Evolutionary conservation across 2,888 invertebrate genomes (phyloP).

Genomic region (Chelonus formosanus): DNA sequence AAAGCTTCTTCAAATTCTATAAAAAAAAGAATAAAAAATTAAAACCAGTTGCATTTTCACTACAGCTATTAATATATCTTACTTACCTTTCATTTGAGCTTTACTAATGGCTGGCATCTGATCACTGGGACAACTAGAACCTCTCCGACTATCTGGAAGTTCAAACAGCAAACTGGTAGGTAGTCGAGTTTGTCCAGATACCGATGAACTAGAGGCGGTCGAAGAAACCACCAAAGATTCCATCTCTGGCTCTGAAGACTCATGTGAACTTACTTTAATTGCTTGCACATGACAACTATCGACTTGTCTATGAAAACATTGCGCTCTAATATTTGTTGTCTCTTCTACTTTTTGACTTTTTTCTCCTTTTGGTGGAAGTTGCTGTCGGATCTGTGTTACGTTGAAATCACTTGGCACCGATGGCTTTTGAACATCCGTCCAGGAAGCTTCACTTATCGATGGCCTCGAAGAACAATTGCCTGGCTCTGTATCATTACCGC

Average conservation of each 20-base stretch:
- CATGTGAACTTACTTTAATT: conserved; percentile 40
- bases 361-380: conserved; percentile 29
- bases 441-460: conserved; percentile 37
- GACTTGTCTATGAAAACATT: conserved; percentile 34
- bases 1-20: conserved; percentile 87
- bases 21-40: conserved; percentile 41
- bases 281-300: conserved; percentile 37
- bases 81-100: conserved; percentile 82
- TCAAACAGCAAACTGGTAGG: conserved; percentile 50
- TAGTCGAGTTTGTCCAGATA: conserved; percentile 39
- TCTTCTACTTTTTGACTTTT: conserved; percentile 15
- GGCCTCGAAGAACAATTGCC: conserved; percentile 49
- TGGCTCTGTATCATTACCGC: conserved; percentile 49
- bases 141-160: conserved; percentile 51
- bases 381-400: conserved; percentile 37
- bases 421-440: conserved; percentile 37
- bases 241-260: conserved; percentile 37
- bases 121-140: conserved; percentile 46
- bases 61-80: not conserved
- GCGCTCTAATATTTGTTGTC: conserved; percentile 14
- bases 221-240: conserved; percentile 30
- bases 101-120: conserved; percentile 69
- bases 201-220: conserved; percentile 41
- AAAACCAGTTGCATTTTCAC: too few relatives aligned
- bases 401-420: conserved; percentile 28